phyloP scores from a whole-genome alignment of 2,113 vertebrate genomes.

The Microcebus griseorufus region DNA sequence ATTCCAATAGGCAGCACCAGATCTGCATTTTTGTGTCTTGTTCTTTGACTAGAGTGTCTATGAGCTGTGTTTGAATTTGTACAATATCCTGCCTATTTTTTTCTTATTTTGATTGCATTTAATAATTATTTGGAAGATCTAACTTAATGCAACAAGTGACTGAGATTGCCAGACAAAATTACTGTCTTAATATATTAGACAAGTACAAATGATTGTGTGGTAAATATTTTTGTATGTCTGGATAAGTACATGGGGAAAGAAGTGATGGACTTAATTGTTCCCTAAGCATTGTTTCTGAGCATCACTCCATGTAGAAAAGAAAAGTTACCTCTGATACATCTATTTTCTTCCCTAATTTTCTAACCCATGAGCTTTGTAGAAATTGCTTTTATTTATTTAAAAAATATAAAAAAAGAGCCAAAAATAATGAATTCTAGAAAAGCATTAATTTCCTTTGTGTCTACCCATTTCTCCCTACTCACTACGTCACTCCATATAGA shows the following conservation, averaged over 20 bases:
- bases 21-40: not conserved
- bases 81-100: not conserved
- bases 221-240: conserved; percentile 57
- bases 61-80: not conserved
- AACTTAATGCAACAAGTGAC: not conserved
- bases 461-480: not conserved
- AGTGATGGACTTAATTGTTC: conserved; percentile 26
- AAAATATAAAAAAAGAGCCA: not conserved
- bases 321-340: conserved; percentile 11
- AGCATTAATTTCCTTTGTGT: not conserved
- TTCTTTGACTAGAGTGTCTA: not conserved
- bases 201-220: conserved; percentile 47
- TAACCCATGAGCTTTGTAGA: not conserved
- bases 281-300: not conserved
- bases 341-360: conserved; percentile 34
- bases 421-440: conserved; percentile 3
- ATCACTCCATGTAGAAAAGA: not conserved
- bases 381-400: conserved; percentile 10
- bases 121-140: conserved; percentile 28
- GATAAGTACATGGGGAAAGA: not conserved
- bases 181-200: conserved; percentile 19
- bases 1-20: not conserved
- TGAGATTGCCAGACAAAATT: conserved; percentile 22
- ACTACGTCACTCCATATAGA: not conserved
- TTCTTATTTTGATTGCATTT: conserved; percentile 6